phyloP scores from a whole-genome alignment of 2,888 invertebrate species.

The Chydorus sphaericus region DNA sequence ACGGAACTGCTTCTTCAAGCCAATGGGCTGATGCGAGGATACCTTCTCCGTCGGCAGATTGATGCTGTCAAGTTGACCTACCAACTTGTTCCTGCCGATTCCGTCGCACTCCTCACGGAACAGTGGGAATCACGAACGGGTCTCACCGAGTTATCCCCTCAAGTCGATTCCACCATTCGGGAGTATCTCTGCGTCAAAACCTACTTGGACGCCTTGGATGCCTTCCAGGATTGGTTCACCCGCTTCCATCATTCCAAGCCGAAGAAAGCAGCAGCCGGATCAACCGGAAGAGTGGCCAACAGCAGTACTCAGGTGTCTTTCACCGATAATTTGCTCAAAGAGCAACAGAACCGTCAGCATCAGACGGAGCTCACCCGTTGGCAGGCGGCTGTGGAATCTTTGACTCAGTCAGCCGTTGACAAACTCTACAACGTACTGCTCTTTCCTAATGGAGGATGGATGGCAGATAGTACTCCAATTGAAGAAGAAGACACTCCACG shows the following conservation, averaged over 20 bases:
- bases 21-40: slow-evolving; percentile 75
- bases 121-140: slow-evolving; percentile 32
- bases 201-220: slow-evolving; percentile 43
- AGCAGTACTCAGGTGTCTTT: slow-evolving; percentile 32
- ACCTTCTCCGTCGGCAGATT: slow-evolving; percentile 34
- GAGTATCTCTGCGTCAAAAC: slow-evolving; percentile 78
- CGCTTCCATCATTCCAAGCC: slow-evolving; percentile 63
- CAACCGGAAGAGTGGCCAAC: background rate
- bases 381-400: slow-evolving; percentile 45
- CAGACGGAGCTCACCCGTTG: slow-evolving; percentile 56
- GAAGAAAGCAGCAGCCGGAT: background rate
- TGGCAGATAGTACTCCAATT: slow-evolving; percentile 44
- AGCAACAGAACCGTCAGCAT: slow-evolving; percentile 65
- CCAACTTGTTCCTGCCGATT: slow-evolving; percentile 44
- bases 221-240: slow-evolving; percentile 56
- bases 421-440: slow-evolving; percentile 70
- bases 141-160: slow-evolving; percentile 32
- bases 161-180: slow-evolving; percentile 42
- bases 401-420: slow-evolving; percentile 57
- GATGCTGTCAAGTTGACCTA: slow-evolving; percentile 2
- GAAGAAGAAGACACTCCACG: slow-evolving; percentile 36
- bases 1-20: slow-evolving; percentile 70
- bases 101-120: slow-evolving; percentile 41
- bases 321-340: slow-evolving; percentile 73
- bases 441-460: slow-evolving; percentile 83